phyloP scores from a whole-genome alignment of 2,113 vertebrate genomes.

The Corvus hawaiiensis region DNA sequence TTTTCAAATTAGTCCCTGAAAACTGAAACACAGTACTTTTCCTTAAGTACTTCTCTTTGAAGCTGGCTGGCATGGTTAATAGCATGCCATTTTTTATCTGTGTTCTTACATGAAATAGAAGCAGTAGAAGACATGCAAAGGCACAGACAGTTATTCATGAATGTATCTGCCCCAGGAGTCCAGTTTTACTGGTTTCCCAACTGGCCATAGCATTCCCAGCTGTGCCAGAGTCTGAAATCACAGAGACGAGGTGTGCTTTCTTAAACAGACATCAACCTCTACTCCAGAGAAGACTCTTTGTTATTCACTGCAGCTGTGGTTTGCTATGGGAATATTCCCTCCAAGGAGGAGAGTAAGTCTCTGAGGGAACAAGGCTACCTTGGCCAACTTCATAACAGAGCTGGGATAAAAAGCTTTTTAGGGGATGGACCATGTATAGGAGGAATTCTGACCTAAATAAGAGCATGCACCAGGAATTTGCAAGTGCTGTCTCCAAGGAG shows the following conservation, averaged over 20 bases:
- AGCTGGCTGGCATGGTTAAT: not conserved
- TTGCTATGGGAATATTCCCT: not conserved
- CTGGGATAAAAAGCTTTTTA: not conserved
- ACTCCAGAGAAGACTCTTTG: not conserved
- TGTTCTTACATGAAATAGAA: not conserved
- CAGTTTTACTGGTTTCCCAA: not conserved
- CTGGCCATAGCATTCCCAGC: not conserved
- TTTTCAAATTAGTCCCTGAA: not conserved
- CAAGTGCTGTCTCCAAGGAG: not conserved
- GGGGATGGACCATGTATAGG: not conserved
- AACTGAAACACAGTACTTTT: not conserved
- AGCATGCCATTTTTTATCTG: accelerated
- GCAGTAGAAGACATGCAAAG: not conserved
- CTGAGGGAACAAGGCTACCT: not conserved
- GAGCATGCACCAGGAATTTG: not conserved
- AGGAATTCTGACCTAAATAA: not conserved
- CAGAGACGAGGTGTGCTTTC: not conserved
- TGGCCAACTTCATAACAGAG: not conserved
- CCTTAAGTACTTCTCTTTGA: not conserved
- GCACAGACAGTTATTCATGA: not conserved
- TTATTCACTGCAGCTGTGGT: not conserved
- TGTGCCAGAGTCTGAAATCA: not conserved
- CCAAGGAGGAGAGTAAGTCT: not conserved
- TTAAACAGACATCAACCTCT: not conserved
- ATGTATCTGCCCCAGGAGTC: not conserved